Evolutionary conservation across 1,140 invertebrate species (phyloP).

Genomic region (Caenorhabditis tropicalis): DNA sequence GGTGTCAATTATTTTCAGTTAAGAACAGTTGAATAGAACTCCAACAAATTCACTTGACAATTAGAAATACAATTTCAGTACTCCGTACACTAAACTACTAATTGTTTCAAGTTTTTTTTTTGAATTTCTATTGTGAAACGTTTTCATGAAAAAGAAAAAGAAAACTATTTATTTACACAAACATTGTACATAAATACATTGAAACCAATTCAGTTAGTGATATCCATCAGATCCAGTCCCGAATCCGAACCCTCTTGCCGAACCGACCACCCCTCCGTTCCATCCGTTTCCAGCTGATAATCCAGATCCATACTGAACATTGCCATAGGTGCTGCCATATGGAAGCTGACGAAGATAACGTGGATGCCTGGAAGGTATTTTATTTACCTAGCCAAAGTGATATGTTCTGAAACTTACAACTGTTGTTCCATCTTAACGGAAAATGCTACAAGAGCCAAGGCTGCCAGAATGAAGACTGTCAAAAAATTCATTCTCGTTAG

Average conservation of each 20-base stretch:
- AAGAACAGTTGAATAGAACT: no score
- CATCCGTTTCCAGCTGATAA: not conserved
- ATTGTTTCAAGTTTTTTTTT: no score
- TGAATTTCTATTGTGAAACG: no score
- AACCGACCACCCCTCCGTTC: not conserved
- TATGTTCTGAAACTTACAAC: no score
- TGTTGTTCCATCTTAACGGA: not conserved
- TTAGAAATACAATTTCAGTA: no score
- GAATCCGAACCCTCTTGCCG: not conserved
- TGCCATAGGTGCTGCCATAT: not conserved
- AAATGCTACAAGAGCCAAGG: not conserved
- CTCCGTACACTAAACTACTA: no score
- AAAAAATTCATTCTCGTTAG: not conserved
- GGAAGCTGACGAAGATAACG: not conserved
- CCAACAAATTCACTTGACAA: no score
- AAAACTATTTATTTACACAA: not conserved
- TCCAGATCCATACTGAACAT: not conserved
- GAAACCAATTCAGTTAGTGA: not conserved
- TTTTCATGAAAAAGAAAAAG: not conserved
- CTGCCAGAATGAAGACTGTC: not conserved
- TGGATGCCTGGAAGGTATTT: not conserved
- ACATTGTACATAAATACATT: not conserved
- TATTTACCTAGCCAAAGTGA: no score
- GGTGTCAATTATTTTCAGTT: no score
- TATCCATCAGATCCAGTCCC: not conserved